These are phyloP conservation scores for Rhimphoctona megacephalus DNA, from an alignment of 2,888 invertebrate species.

Conservation along the genomic window DNA sequence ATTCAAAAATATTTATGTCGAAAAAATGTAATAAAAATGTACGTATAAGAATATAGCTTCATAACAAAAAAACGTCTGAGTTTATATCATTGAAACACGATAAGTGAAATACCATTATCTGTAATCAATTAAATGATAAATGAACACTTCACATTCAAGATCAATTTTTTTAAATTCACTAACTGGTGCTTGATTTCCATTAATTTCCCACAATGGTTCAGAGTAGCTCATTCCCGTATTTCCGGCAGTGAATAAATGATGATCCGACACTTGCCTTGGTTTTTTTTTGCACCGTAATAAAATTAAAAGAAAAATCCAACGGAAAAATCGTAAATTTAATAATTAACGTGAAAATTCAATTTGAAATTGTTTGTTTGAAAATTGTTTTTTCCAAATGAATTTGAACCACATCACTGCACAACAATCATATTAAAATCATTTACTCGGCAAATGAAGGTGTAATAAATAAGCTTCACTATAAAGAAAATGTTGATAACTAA, in stretches of 20 bases:
- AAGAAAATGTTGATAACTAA: background rate
- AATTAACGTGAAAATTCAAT: background rate
- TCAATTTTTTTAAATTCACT: slow-evolving; percentile 68
- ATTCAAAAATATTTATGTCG: no score
- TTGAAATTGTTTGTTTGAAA: background rate
- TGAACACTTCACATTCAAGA: background rate
- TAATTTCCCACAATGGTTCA: slow-evolving; percentile 83
- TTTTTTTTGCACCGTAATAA: background rate
- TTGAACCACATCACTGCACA: slow-evolving; percentile 16
- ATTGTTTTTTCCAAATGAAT: background rate
- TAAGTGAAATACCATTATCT: background rate
- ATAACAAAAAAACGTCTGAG: background rate
- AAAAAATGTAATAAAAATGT: background rate
- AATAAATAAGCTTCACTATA: background rate
- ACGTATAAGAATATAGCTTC: background rate
- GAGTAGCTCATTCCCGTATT: slow-evolving; percentile 83
- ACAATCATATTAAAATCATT: background rate
- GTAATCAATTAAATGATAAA: background rate
- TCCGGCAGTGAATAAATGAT: slow-evolving; percentile 50
- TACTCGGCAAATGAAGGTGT: background rate
- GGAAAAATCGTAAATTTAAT: background rate
- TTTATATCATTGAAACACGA: background rate
- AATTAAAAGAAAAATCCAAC: slow-evolving; percentile 7
- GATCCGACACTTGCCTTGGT: slow-evolving; percentile 16
- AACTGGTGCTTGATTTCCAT: slow-evolving; percentile 83